Conservation (phyloP, 2,888 invertebrate genomes). For the Pristionchus maxplancki region DNA sequence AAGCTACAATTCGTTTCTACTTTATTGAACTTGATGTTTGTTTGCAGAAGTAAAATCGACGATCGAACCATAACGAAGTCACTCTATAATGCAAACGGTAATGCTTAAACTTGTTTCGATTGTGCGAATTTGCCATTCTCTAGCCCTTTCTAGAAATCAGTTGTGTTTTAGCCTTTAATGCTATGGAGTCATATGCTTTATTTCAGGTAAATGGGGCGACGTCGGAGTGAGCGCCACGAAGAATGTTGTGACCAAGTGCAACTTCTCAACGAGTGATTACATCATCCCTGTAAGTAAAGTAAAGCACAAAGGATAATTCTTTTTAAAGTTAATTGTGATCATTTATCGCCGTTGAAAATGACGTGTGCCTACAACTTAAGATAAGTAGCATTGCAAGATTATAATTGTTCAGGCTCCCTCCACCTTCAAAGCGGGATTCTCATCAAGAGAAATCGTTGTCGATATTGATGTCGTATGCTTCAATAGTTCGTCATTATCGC, state of each 20-base stretch:
- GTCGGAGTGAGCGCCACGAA: background rate
- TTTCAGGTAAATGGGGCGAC: background rate
- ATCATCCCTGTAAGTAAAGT: background rate
- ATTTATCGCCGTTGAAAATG: too few relatives aligned
- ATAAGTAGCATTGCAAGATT: too few relatives aligned
- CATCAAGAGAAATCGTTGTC: background rate
- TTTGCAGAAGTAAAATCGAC: background rate
- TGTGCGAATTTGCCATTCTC: too few relatives aligned
- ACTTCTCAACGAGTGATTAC: background rate
- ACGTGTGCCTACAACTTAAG: too few relatives aligned
- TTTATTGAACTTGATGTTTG: too few relatives aligned
- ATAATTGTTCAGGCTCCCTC: background rate
- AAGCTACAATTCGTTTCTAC: too few relatives aligned
- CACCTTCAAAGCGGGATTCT: background rate
- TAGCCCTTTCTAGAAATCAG: too few relatives aligned
- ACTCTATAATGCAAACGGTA: conserved; percentile 17
- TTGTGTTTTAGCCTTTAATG: too few relatives aligned
- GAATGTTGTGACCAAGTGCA: background rate
- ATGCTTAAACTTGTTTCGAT: background rate
- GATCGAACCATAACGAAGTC: background rate
- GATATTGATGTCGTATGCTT: background rate
- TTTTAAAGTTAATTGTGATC: too few relatives aligned
- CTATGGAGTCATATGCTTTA: too few relatives aligned
- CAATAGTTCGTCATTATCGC: background rate
- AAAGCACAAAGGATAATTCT: too few relatives aligned